These are phyloP conservation scores for Tetragonula carbonaria DNA, from an alignment of 2,888 invertebrate species.

Conservation along the genomic window DNA sequence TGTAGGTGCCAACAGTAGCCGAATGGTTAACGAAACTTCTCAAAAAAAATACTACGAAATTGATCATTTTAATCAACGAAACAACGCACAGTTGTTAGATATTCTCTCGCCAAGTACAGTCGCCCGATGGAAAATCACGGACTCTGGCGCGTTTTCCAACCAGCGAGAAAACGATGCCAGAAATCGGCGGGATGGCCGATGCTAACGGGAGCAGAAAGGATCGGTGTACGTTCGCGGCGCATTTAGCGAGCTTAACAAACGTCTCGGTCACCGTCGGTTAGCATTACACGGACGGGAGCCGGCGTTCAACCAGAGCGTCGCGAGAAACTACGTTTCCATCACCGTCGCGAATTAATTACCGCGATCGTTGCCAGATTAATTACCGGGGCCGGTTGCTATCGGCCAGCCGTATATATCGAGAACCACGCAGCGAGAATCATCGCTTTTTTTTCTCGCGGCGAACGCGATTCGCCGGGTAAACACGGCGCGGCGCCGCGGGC, in stretches of 20 bases:
- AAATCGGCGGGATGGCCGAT: constrained; percentile 42
- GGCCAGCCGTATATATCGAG: constrained; percentile 8
- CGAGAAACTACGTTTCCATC: constrained; percentile 54
- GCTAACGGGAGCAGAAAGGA: constrained; percentile 73
- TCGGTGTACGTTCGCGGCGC: constrained; percentile 46
- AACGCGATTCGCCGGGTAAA: constrained; percentile 45
- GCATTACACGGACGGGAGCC: constrained; percentile 44
- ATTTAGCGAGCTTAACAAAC: constrained; percentile 58
- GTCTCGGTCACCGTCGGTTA: constrained; percentile 55
- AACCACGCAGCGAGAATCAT: constrained; percentile 9
- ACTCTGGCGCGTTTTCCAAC: constrained; percentile 8
- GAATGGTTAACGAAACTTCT: too few species aligned
- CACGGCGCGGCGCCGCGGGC: constrained; percentile 10
- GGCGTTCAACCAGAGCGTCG: constrained; percentile 64
- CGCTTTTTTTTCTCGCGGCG: constrained; percentile 36
- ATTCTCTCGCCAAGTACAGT: too few species aligned
- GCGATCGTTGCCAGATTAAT: constrained; percentile 52
- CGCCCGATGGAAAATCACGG: constrained; percentile 18
- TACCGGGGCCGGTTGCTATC: constrained; percentile 12
- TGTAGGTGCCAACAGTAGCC: too few species aligned
- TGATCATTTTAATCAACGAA: too few species aligned
- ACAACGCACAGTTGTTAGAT: too few species aligned
- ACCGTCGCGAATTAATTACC: constrained; percentile 61
- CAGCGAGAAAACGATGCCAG: constrained; percentile 34
- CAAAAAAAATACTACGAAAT: too few species aligned